These are phyloP conservation scores for Deroplatys truncata DNA, from an alignment of 2,888 invertebrate species.

Conservation along the genomic window DNA sequence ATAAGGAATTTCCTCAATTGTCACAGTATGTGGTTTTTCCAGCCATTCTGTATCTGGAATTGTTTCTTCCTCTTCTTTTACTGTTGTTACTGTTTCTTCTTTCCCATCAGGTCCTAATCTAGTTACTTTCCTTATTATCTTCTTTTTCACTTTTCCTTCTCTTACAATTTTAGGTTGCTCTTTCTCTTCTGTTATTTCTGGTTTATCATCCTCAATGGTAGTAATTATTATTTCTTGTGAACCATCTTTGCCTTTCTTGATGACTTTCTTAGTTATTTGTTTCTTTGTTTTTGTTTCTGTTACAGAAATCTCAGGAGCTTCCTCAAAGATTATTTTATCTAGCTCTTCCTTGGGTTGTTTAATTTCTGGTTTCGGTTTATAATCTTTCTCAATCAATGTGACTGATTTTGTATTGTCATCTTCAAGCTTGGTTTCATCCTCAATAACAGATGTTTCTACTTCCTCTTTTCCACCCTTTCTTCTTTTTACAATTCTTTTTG, in stretches of 20 bases:
- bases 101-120: not conserved
- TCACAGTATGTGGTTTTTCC: not conserved
- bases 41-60: not conserved
- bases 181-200: not conserved
- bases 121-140: conserved; percentile 16
- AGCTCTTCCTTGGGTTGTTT: not conserved
- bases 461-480: conserved; percentile 14
- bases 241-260: not conserved
- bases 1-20: not conserved
- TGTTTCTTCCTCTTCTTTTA: conserved; percentile 2
- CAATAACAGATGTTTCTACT: conserved; percentile 35
- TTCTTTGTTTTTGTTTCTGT: not conserved
- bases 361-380: not conserved
- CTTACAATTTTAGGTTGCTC: not conserved
- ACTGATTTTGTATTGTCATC: conserved; percentile 28
- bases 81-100: conserved; percentile 12
- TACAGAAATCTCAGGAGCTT: not conserved
- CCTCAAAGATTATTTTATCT: not conserved
- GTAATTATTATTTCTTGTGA: too few relatives aligned
- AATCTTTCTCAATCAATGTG: conserved; percentile 24
- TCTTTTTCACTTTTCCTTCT: conserved; percentile 14
- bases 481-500: conserved; percentile 14
- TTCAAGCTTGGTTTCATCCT: conserved; percentile 33
- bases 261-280: not conserved
- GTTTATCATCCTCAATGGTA: too few relatives aligned